Base-by-base conservation (phyloP, 2,113 vertebrate species). In the Procavia capensis region DNA sequence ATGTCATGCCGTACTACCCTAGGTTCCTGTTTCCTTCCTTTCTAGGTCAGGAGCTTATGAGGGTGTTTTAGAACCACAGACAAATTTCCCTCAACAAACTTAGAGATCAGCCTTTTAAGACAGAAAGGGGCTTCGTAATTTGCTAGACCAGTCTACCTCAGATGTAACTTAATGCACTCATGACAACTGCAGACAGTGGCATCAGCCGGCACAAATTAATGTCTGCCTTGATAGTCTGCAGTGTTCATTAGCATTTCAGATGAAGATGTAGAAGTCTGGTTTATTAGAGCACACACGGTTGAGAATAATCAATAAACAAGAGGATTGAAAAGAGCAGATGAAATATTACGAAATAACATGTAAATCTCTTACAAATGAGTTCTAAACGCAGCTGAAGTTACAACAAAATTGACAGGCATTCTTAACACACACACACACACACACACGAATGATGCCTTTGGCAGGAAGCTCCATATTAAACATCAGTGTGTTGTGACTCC, bases 321-420 rank as follows among this genome's bases (percentile, higher is more conserved):
- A 88, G 66, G 5, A 70, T 9, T 29, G 19, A 88, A 92, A 89
- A 79, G n/a, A 90, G 10, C 11, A 88, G 25, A 61, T 59, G 9
- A 88, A 88, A 74, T 74, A 54, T 41, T 64, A 36, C 25, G 31
- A 84, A 92, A 66, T 70, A 85, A 27, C n/a, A 75, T n/a, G 13
- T 36, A 96, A 94, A 41, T 24, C 43, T 95, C 22, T 85, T 92
- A 45, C 84, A 85, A 68, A 54, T 70, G 36, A 78, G 16, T 87
- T 75, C 41, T 57, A 57, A 68, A 66, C 84, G 89, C 61, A 88
- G 9, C 43, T 11, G 34, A 57, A 9, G 27, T 2, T 54, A 86
- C 14, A 86, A 50, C 17, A 68, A 92, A 91, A 47, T 50, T 72
- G 90, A 34, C 2, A 85, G 68, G 41, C 25, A 5, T 64, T 43